Conservation (phyloP, 1,140 invertebrate genomes). For the Odontomachus brunneus region DNA sequence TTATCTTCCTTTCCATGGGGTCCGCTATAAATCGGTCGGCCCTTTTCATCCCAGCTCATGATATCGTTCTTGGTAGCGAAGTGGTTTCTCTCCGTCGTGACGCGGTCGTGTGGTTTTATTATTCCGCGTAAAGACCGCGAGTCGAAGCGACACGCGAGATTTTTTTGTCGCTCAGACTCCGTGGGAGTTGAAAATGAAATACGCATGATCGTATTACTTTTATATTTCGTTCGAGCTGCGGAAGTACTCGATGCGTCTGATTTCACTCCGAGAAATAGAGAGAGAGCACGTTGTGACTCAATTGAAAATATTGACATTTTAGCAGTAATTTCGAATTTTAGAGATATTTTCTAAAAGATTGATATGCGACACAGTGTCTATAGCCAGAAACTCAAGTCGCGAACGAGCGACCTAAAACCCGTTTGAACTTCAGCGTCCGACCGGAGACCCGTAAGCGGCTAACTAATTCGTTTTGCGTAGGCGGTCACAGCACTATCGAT, state of each 20-base stretch:
- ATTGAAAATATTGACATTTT: too few relatives aligned
- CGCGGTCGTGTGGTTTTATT: conserved; percentile 23
- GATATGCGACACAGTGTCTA: too few relatives aligned
- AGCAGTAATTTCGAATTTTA: too few relatives aligned
- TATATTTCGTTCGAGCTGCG: too few relatives aligned
- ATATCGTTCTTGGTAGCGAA: conserved; percentile 61
- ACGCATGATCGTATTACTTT: too few relatives aligned
- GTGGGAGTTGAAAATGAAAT: conserved; percentile 7
- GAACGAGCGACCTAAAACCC: too few relatives aligned
- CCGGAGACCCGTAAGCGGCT: conserved; percentile 15
- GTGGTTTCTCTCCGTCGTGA: conserved; percentile 54
- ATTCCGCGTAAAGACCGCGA: conserved; percentile 36
- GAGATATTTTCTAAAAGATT: too few relatives aligned
- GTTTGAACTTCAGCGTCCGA: conserved; percentile 25
- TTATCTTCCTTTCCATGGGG: conserved; percentile 69
- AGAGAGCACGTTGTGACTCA: too few relatives aligned
- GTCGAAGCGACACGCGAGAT: conserved; percentile 32
- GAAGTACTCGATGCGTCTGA: too few relatives aligned
- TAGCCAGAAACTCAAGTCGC: neutral
- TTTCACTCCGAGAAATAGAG: too few relatives aligned
- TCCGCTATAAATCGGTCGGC: conserved; percentile 63
- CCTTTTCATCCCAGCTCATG: conserved; percentile 58
- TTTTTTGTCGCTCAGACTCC: conserved; percentile 9
- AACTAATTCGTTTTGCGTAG: conserved; percentile 38
- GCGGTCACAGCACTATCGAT: conserved; percentile 7